Evolutionary conservation across 1,140 invertebrate species (phyloP).

Genomic region (Parasteatoda tepidariorum): DNA sequence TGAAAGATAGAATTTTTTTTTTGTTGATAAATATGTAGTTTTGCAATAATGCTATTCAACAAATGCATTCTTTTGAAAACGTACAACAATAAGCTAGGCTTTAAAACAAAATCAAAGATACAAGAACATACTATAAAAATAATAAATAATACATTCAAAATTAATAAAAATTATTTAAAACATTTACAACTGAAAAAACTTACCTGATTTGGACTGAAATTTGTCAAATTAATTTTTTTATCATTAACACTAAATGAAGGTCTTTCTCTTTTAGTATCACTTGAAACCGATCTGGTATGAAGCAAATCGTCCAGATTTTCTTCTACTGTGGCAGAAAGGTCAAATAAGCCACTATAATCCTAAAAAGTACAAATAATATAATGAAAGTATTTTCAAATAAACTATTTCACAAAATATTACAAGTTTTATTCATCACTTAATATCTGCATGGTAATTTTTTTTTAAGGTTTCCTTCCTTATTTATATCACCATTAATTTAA

Average conservation of each 20-base stretch:
- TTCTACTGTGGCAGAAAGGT: constrained; percentile 72
- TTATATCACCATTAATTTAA: too few species aligned
- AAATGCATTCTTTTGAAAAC: too few species aligned
- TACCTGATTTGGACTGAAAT: constrained; percentile 84
- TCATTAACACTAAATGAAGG: constrained; percentile 66
- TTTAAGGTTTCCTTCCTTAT: too few species aligned
- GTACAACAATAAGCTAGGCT: not conserved
- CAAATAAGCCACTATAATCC: constrained; percentile 90
- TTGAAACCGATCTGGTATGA: constrained; percentile 61
- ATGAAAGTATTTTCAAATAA: too few species aligned
- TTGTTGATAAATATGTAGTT: too few species aligned
- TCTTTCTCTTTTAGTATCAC: constrained; percentile 57
- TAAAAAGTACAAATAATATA: constrained; percentile 65
- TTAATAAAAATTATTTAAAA: constrained; percentile 2
- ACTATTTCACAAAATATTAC: not conserved
- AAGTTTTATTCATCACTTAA: too few species aligned
- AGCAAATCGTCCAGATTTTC: constrained; percentile 82
- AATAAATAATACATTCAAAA: not conserved
- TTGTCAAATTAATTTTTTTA: constrained; percentile 75
- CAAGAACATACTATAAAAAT: not conserved
- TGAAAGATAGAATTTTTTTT: too few species aligned
- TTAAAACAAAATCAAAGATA: not conserved
- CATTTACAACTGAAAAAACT: constrained; percentile 54
- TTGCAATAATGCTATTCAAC: too few species aligned
- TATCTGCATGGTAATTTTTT: too few species aligned